Conservation (phyloP, 2,888 invertebrate species). For the Heliconius hortense region DNA sequence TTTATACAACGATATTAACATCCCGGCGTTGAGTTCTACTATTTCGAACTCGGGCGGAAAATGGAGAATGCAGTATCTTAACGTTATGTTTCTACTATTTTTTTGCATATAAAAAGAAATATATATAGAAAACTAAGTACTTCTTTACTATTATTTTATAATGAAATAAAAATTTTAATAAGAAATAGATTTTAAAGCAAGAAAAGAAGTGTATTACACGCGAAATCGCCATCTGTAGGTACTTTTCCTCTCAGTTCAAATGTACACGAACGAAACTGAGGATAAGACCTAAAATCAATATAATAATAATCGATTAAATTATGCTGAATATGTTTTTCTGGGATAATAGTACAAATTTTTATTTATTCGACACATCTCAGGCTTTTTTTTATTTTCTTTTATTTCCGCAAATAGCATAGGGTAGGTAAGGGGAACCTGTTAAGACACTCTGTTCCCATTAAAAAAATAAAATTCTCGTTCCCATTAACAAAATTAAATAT, state of each 20-base stretch:
- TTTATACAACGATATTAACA: neutral
- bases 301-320: neutral
- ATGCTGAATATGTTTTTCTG: neutral
- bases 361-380: too few species aligned
- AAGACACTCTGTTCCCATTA: too few species aligned
- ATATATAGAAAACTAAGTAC: too few species aligned
- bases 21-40: neutral
- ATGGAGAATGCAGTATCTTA: neutral
- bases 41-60: neutral
- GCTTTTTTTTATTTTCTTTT: too few species aligned
- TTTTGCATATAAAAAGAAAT: too few species aligned
- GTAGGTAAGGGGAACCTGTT: too few species aligned
- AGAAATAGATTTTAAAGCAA: neutral
- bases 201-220: conserved; percentile 28
- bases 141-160: too few species aligned
- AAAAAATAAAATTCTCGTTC: too few species aligned
- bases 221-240: conserved; percentile 16
- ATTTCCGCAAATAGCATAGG: too few species aligned
- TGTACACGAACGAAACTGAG: conserved; percentile 25
- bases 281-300: conserved; percentile 13
- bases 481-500: too few species aligned
- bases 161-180: neutral
- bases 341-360: neutral
- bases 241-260: conserved; percentile 30
- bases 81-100: too few species aligned